Conservation (phyloP, 1,140 invertebrate genomes). For the Chironomus striatipennis region DNA sequence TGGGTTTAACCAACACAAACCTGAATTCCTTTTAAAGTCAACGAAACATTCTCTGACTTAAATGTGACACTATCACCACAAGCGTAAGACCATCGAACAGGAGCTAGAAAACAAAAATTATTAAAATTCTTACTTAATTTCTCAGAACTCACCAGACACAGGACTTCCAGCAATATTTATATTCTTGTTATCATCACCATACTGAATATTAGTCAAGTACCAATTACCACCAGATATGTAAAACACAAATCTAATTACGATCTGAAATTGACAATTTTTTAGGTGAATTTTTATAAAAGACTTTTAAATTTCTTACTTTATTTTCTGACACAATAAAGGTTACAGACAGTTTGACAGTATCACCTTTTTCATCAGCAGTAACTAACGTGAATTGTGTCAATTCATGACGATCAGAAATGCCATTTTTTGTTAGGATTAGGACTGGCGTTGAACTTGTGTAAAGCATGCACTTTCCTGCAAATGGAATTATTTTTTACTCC, state of each 20-base stretch:
- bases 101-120: constrained; percentile 33
- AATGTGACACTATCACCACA: constrained; percentile 44
- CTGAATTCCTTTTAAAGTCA: constrained; percentile 42
- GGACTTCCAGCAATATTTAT: constrained; percentile 33
- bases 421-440: constrained; percentile 29
- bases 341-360: constrained; percentile 29
- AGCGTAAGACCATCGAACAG: constrained; percentile 44
- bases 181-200: not conserved
- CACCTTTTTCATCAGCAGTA: constrained; percentile 26
- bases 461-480: constrained; percentile 33
- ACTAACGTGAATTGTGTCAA: not conserved
- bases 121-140: too few relatives aligned
- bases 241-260: constrained; percentile 32
- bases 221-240: constrained; percentile 32
- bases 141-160: constrained; percentile 33
- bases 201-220: not conserved
- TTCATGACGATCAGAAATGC: constrained; percentile 28
- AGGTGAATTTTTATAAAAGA: too few relatives aligned
- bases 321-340: constrained; percentile 31
- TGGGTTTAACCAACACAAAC: too few relatives aligned
- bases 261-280: constrained; percentile 30
- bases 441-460: constrained; percentile 33
- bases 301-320: constrained; percentile 33
- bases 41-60: constrained; percentile 38
- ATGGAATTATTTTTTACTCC: constrained; percentile 26